A percentile compares a stretch with the other conserved stretches of the same genome.
phyloP scores from a whole-genome alignment of 1,140 invertebrate species.

The Agrypnia vestita region DNA sequence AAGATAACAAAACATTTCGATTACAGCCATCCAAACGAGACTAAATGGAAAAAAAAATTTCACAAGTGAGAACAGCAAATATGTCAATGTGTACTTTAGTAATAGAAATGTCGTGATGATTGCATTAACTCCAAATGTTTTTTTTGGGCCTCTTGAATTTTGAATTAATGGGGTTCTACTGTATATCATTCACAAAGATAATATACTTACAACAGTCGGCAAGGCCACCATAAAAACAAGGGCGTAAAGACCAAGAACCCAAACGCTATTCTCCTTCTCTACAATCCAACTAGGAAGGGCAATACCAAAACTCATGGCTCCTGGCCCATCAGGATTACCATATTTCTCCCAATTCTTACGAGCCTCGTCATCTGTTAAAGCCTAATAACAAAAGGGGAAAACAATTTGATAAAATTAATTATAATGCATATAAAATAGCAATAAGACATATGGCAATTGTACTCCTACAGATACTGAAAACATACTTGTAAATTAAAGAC shows the following conservation, averaged over 20 bases:
- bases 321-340: constrained; percentile 99
- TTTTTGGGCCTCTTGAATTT: too few relatives aligned
- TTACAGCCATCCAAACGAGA: too few relatives aligned
- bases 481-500: neutral
- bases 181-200: too few relatives aligned
- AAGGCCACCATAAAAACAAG: constrained; percentile 98
- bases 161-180: too few relatives aligned
- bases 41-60: too few relatives aligned
- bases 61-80: too few relatives aligned
- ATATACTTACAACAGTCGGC: constrained; percentile 82
- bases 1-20: too few relatives aligned
- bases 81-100: too few relatives aligned
- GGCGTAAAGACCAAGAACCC: constrained; percentile 96
- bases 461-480: constrained; percentile 19
- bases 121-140: too few relatives aligned
- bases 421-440: too few relatives aligned
- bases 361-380: constrained; percentile 96
- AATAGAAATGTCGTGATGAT: too few relatives aligned
- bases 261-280: constrained; percentile 99
- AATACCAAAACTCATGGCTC: constrained; percentile 99
- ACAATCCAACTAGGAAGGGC: constrained; percentile 99
- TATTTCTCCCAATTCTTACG: constrained; percentile 98
- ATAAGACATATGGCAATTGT: too few relatives aligned
- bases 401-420: constrained; percentile 6
- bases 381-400: constrained; percentile 75